Percentiles rank a stretch among this genome's conserved stretches.
These are phyloP conservation scores for Sinocyclocheilus anophthalmus DNA, from an alignment of 2,113 vertebrate genomes.

Conservation along the genomic window DNA sequence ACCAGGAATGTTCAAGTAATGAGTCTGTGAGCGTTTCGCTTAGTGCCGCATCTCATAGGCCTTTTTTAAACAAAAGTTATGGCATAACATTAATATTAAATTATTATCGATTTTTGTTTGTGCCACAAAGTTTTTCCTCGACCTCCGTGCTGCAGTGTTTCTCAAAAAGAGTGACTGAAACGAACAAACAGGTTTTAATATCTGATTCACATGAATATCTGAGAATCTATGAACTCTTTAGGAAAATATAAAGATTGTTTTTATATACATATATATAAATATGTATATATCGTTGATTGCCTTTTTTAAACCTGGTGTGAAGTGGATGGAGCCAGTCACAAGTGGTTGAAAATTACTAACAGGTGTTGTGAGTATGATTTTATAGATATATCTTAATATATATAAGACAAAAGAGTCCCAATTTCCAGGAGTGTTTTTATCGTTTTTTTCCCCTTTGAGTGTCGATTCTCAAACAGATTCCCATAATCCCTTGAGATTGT, in stretches of 20 bases:
- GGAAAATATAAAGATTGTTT: slow-evolving; percentile 12
- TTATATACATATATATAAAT: not conserved
- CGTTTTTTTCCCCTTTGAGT: slow-evolving; percentile 8
- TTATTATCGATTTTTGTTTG: slow-evolving; percentile 7
- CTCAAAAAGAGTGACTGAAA: not conserved
- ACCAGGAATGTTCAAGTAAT: not conserved
- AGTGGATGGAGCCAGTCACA: slow-evolving; percentile 38
- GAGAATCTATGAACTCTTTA: not conserved
- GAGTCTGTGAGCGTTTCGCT: not conserved
- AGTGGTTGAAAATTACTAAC: slow-evolving; percentile 46
- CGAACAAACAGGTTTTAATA: not conserved
- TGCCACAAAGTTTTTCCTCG: not conserved
- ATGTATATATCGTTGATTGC: slow-evolving; percentile 40
- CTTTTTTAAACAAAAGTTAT: not conserved
- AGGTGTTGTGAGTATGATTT: slow-evolving; percentile 48
- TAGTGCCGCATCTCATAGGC: not conserved
- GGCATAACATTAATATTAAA: slow-evolving; percentile 5
- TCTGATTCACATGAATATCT: slow-evolving; percentile 30
- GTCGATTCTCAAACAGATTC: not conserved
- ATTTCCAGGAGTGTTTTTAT: slow-evolving; percentile 38
- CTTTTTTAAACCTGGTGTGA: slow-evolving; percentile 38
- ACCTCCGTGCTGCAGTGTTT: slow-evolving; percentile 10
- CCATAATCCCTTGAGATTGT: not conserved
- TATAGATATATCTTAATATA: slow-evolving; percentile 53
- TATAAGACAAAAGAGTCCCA: slow-evolving; percentile 40